These are phyloP conservation scores for Amazona vittata DNA, from an alignment of 2,113 vertebrate genomes.

Conservation along the genomic window DNA sequence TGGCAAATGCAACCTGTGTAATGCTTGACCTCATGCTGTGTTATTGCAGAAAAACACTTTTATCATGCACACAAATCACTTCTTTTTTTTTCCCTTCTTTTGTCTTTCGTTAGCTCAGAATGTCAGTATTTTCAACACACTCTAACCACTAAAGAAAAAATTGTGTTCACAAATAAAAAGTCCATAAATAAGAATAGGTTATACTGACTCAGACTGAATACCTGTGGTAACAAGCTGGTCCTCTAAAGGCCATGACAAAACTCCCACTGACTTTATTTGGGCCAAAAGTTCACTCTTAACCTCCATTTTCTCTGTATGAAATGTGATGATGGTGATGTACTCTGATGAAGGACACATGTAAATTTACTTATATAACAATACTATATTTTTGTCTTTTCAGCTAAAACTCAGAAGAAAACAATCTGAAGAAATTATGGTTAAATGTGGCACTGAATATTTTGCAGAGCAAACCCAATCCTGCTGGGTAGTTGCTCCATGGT, in stretches of 20 bases:
- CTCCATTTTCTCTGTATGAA: background rate
- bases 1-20: constrained; percentile 58
- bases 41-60: constrained; percentile 57
- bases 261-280: background rate
- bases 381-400: background rate
- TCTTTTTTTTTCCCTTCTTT: background rate
- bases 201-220: background rate
- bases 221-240: background rate
- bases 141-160: background rate
- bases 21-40: constrained; percentile 45
- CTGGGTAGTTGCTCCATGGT: background rate
- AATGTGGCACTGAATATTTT: background rate
- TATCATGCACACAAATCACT: constrained; percentile 43
- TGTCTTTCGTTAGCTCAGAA: background rate
- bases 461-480: background rate
- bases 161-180: background rate
- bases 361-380: background rate
- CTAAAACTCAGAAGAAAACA: background rate
- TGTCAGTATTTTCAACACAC: constrained; percentile 6
- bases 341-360: background rate
- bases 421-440: background rate
- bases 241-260: background rate
- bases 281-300: background rate
- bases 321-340: background rate
- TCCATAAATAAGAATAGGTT: background rate